phyloP scores from a whole-genome alignment of 2,797 vertebrate species.

The Hozukius guyotensis region DNA sequence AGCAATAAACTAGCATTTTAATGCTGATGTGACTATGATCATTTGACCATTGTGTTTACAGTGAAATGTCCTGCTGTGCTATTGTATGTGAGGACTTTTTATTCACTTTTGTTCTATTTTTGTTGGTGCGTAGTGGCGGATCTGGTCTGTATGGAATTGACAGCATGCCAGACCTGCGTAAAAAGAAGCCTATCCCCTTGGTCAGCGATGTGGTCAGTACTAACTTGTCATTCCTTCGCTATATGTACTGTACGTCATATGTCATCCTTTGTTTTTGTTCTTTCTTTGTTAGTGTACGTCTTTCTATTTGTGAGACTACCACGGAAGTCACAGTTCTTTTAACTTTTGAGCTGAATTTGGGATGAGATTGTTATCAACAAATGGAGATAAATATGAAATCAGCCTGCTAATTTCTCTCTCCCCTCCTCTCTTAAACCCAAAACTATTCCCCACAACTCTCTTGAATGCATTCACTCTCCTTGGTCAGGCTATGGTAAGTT shows the following conservation, averaged over 20 bases:
- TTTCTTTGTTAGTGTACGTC: constrained; percentile 14
- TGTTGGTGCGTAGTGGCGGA: constrained; percentile 83
- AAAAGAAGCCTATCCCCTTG: constrained; percentile 94
- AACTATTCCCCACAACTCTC: constrained; percentile 88
- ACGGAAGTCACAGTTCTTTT: constrained; percentile 15
- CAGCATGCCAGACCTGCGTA: constrained; percentile 98
- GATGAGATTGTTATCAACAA: constrained; percentile 57
- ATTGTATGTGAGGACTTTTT: background rate
- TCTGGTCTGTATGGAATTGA: constrained; percentile 97
- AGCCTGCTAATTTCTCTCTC: constrained; percentile 77
- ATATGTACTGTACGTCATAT: constrained; percentile 1
- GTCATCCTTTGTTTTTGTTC: constrained; percentile 31
- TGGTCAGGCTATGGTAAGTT: constrained; percentile 99
- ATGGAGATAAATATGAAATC: constrained; percentile 62
- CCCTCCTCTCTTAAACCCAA: constrained; percentile 80
- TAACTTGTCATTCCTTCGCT: background rate
- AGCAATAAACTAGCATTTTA: background rate
- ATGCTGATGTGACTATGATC: background rate
- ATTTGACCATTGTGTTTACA: background rate
- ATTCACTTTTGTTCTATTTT: background rate
- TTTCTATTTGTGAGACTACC: constrained; percentile 38
- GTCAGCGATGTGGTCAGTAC: constrained; percentile 98
- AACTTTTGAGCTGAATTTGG: constrained; percentile 33
- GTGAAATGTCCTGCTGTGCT: background rate
- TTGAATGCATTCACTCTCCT: constrained; percentile 91